These are phyloP conservation scores for Nomada ferruginata DNA, from an alignment of 2,888 invertebrate species.

Conservation along the genomic window DNA sequence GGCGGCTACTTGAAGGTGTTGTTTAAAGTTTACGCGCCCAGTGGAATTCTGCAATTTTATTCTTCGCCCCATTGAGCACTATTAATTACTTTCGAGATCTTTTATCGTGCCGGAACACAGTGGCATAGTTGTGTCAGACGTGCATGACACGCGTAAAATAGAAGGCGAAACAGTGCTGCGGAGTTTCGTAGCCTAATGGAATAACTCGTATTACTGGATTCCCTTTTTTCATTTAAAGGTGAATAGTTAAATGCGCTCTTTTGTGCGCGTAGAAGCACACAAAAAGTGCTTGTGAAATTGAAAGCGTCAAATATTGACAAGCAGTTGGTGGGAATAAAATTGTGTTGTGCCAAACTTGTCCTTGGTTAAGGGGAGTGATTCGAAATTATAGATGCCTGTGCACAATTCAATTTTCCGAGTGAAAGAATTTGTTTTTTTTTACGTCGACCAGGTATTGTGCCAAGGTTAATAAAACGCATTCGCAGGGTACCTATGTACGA, in stretches of 20 bases:
- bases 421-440: not conserved
- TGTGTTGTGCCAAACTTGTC: too few species aligned
- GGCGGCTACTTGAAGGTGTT: conserved; percentile 35
- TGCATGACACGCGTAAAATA: conserved; percentile 20
- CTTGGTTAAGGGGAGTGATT: too few species aligned
- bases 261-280: conserved; percentile 29
- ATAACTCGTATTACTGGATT: conserved; percentile 62
- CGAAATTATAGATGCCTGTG: too few species aligned
- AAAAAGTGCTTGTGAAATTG: conserved; percentile 4
- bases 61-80: conserved; percentile 58
- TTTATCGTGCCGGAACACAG: conserved; percentile 19
- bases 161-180: conserved; percentile 19
- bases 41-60: conserved; percentile 22
- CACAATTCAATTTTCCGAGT: too few species aligned
- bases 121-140: conserved; percentile 57
- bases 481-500: not conserved
- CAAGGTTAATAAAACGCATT: not conserved
- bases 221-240: conserved; percentile 9
- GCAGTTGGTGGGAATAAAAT: not conserved
- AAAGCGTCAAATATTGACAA: conserved; percentile 43
- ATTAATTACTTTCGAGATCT: conserved; percentile 47
- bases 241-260: conserved; percentile 38
- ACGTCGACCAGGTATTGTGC: not conserved
- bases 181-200: conserved; percentile 46
- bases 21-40: not conserved